Percentiles rank a stretch among this genome's conserved stretches.
Evolutionary conservation across 2,113 vertebrate genomes (phyloP).

Genomic region (Spea multiplicata): DNA sequence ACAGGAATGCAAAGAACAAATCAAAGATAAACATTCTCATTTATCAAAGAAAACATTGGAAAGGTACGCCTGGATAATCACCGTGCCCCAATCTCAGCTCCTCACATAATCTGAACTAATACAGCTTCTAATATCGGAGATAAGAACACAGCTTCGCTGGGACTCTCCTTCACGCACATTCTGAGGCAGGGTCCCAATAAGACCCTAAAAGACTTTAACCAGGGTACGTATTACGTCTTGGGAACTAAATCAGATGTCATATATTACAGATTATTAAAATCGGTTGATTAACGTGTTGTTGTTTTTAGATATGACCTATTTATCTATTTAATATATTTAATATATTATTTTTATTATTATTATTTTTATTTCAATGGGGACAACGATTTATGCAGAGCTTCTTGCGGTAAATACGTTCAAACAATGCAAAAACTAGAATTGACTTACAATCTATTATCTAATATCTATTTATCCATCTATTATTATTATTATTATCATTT

Average conservation of each 20-base stretch:
- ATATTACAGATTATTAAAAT: neutral
- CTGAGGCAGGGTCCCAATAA: too few relatives aligned
- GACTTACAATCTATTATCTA: too few relatives aligned
- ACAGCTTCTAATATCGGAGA: neutral
- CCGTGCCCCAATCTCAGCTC: slow-evolving; percentile 7
- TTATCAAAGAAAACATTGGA: slow-evolving; percentile 42
- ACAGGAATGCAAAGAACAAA: slow-evolving; percentile 43
- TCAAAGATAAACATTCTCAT: slow-evolving; percentile 40
- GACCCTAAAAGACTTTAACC: neutral
- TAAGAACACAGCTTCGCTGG: neutral
- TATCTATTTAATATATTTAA: too few relatives aligned
- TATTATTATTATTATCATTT: too few relatives aligned
- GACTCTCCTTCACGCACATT: neutral
- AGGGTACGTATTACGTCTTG: neutral
- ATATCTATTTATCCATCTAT: too few relatives aligned
- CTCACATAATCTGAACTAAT: neutral
- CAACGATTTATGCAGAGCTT: too few relatives aligned
- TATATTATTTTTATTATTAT: too few relatives aligned
- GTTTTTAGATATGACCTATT: too few relatives aligned
- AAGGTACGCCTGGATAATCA: slow-evolving; percentile 21
- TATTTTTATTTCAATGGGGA: too few relatives aligned
- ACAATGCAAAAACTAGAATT: too few relatives aligned
- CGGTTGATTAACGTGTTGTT: neutral
- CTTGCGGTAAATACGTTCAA: too few relatives aligned
- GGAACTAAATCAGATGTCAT: neutral